Evolutionary conservation across 2,888 invertebrate genomes (phyloP).

Genomic region (Megastigmus dorsalis): DNA sequence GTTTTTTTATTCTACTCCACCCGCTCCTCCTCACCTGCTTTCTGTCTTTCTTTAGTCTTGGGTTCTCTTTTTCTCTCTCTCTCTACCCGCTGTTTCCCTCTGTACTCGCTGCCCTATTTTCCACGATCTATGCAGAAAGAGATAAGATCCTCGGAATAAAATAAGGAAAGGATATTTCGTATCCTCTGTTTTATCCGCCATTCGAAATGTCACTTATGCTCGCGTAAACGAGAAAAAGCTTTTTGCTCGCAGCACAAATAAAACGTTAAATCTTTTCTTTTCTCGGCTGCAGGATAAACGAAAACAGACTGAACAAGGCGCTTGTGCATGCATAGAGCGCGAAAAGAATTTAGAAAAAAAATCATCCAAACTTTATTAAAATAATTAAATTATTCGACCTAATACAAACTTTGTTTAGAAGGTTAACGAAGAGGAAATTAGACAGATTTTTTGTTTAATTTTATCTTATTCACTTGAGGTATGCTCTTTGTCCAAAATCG

Average conservation of each 20-base stretch:
- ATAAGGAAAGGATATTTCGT: conserved; percentile 27
- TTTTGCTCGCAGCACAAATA: conserved; percentile 23
- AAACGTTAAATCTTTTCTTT: conserved; percentile 20
- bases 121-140: background rate
- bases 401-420: too few relatives aligned
- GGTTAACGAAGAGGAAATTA: too few relatives aligned
- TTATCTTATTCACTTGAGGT: too few relatives aligned
- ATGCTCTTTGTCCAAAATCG: too few relatives aligned
- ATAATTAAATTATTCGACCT: too few relatives aligned
- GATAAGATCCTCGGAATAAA: conserved; percentile 33
- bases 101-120: background rate
- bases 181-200: conserved; percentile 35
- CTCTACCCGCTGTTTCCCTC: background rate
- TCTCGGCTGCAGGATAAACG: background rate
- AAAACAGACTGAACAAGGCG: conserved; percentile 12
- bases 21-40: background rate
- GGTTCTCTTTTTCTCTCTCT: background rate
- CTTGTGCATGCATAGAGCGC: background rate
- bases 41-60: background rate
- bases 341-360: background rate
- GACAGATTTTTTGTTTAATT: too few relatives aligned
- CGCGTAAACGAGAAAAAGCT: conserved; percentile 43
- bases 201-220: conserved; percentile 45
- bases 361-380: background rate
- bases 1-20: background rate